Conservation (phyloP, 2,797 vertebrate genomes). For the Simalia tracyae region DNA sequence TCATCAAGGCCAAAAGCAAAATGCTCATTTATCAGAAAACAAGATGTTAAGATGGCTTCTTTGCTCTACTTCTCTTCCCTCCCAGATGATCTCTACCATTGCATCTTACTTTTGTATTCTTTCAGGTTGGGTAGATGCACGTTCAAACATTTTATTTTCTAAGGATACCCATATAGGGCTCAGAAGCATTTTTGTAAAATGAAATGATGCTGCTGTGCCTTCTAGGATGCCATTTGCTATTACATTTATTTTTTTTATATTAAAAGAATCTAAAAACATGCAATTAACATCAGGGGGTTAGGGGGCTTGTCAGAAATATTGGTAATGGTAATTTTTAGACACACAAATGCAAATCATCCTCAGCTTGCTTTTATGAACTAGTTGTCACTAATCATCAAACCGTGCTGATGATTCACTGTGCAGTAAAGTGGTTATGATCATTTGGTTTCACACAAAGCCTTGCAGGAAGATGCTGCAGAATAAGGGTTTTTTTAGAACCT, state of each 20-base stretch:
- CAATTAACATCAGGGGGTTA: background rate
- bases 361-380: background rate
- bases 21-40: background rate
- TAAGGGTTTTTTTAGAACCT: background rate
- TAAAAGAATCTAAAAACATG: background rate
- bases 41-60: background rate
- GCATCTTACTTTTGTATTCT: background rate
- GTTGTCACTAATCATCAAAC: background rate
- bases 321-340: background rate
- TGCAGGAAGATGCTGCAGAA: background rate
- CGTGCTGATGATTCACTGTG: background rate
- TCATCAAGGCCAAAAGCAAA: background rate
- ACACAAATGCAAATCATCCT: background rate
- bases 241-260: background rate
- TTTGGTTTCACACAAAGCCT: background rate
- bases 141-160: background rate
- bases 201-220: background rate
- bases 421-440: background rate
- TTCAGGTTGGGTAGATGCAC: background rate
- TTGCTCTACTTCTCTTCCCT: background rate
- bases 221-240: background rate
- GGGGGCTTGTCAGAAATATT: background rate
- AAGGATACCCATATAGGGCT: background rate
- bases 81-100: background rate
- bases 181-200: background rate